Evolutionary conservation across 2,797 vertebrate genomes (phyloP), one percentile per base, ranked within the genome.

Genomic region (Sebastolobus altivelis): DNA sequence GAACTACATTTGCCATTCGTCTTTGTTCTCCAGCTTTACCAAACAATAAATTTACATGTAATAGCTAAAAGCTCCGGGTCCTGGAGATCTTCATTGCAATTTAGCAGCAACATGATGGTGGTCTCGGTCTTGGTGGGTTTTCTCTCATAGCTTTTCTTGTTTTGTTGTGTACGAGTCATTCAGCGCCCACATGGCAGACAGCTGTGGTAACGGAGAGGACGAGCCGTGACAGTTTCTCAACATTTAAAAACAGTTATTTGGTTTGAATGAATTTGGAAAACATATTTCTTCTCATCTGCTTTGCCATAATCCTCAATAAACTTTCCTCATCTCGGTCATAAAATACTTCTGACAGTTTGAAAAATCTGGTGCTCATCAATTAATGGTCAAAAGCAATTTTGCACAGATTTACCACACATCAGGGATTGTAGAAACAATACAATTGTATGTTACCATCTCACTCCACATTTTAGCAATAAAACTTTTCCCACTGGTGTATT

Each of bases 51-150:
- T 77, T 29, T 80, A 8, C 63, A 52, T 40, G 10, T 68, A 71
- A 75, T 13, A 11, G 55, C 61, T 55, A 1, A 35, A 58, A 62
- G 9, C 35, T 72, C 12, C 3, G 4, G n/a, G 60, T 54, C 11
- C 31, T 68, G 75, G 55, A 43, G 40, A 22, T 58, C 10, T 2
- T 79, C 71, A 72, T 2, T 67, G 29, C n/a, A 61, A 16, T 79
- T 60, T 20, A 77, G 74, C 79, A 55, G 77, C 56, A 62, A 65
- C 46, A n/a, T 10, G 77, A 20, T 38, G 79, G 82, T 86, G 84
- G 84, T 89, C 75, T 89, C 67, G 73, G 80, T 81, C 37, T 76
- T 72, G 79, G 70, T 79, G 79, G 79, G 13, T 61, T 89, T 86
- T 82, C 40, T 71, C 25, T 35, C 12, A 25, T 71, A 78, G 73